Base-by-base conservation (phyloP, 2,888 invertebrate species). In the Dioctria linearis region DNA sequence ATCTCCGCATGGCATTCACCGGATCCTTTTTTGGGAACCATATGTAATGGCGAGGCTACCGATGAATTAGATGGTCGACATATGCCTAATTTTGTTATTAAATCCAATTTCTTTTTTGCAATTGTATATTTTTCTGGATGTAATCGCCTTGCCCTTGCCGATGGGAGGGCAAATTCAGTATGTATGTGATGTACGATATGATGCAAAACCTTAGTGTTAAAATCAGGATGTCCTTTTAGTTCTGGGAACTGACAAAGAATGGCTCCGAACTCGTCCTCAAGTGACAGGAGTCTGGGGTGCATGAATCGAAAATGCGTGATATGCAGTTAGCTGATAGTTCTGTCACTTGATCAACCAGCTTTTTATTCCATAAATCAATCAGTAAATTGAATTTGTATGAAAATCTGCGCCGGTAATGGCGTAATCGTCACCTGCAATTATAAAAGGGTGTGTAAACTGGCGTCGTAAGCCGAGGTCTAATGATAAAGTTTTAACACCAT, bases 21-120 rank as follows among this genome's bases (percentile, higher is more conserved):
- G 4, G 57, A 13, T 13, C n/a, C 57, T 13, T 57, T 57, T n/a
- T 57, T 57, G 4, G 57, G 9, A 4, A 57, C 57, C 57, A 57
- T 63, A 39, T 63, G 63, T 6, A 63, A 37, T 8, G 63, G 63
- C 6, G 63, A 63, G 5, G 63, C 37, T 5, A 25, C 37, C 6
- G 63, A 25, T 43, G 84, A 84, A 13, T 67, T 80, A 5, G 57
- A 61, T 6, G 61, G 61, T 3, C 61, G 61, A 37, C 9, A 25
- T 8, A 61, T 66, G 11, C 42, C 42, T n/a, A 8, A 42, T 42
- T 9, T 9, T n/a, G 9, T 4, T 9, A 66, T 66, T 5, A 40
- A 40, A 8, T 40, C 5, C 11, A 66, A 66, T 40, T 39, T 83
- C 4, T 66, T 9, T 73, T 84, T 84, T 2, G 84, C 85, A 3